A percentile compares a stretch with the other conserved stretches of the same genome.
Evolutionary conservation across 2,797 vertebrate genomes (phyloP).

Genomic region (Rhyacichthys aspro): DNA sequence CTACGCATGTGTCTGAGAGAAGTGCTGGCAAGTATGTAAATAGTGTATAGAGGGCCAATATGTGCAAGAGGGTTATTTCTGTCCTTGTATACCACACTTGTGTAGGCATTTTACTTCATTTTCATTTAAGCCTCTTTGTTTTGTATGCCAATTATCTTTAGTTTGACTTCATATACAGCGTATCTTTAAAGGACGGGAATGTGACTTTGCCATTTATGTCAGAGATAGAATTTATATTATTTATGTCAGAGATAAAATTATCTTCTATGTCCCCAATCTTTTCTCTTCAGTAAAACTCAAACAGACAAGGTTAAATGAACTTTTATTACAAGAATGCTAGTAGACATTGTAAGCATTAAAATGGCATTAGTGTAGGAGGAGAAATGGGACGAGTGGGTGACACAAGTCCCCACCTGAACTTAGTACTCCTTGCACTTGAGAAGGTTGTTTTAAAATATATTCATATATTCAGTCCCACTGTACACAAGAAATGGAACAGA

Average conservation of each 20-base stretch:
- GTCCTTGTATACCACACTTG: not conserved
- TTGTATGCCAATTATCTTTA: constrained; percentile 4
- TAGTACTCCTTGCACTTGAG: not conserved
- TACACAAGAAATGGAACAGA: constrained; percentile 3
- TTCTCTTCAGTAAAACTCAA: constrained; percentile 1
- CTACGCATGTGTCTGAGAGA: constrained; percentile 15
- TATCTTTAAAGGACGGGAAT: not conserved
- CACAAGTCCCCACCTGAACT: not conserved
- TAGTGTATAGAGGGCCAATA: not conserved
- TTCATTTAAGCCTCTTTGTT: too few species aligned
- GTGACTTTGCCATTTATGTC: constrained; percentile 11
- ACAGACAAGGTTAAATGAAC: not conserved
- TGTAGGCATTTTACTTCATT: too few species aligned
- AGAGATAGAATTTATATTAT: too few species aligned
- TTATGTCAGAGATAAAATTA: not conserved
- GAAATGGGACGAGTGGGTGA: not conserved
- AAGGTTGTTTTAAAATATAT: constrained; percentile 6
- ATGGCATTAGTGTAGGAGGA: not conserved
- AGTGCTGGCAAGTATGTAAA: constrained; percentile 8
- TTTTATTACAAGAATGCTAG: constrained; percentile 2
- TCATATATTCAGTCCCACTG: constrained; percentile 5
- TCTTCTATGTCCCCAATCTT: not conserved
- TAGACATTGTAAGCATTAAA: constrained; percentile 5
- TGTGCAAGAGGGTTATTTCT: not conserved
- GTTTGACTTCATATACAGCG: not conserved